Evolutionary conservation across 2,888 invertebrate species (phyloP), one percentile per base, ranked within the genome.

Genomic region (Dryadula phaetusa): DNA sequence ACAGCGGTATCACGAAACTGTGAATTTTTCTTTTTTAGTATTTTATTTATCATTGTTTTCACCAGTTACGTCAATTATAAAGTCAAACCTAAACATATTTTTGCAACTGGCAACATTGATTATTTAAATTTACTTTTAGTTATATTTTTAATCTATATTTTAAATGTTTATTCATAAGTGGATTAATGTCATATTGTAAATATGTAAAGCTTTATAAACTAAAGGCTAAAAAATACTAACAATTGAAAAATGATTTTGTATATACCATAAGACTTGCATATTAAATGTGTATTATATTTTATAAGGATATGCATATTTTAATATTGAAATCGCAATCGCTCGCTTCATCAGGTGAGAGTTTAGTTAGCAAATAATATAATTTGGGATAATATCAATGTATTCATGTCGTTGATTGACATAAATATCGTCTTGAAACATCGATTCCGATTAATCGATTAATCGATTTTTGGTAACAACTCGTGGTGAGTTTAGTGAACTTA

Each of bases 351-450:
- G 18, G 54, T 54, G 54, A 18, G 34, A 14, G 54, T 22, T 20
- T 56, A 56, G 54, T 37, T 56, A 56, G 54, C 37, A 37, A 54
- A 54, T 40, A 20, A 40, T 40, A 56, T 56, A 40, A 56, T 22
- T 56, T 56, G 56, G 37, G 56, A 56, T 54, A 54, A 7, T 56
- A 40, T 56, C 56, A 56, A 40, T 56, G 40, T 22, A 22, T 40
- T 8, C 16, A 53, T 53, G 53, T 34, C 53, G 16, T 18, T 18
- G 18, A 53, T 34, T 53, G 18, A 44, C 20, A 22, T 10, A 37
- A 54, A 40, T 16, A n/a, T 7, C 16, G 8, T 32, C 16, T 32
- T 49, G 34, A 34, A 7, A 37, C 22, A 16, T 49, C 7, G 20
- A 56, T 52, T 14, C 40, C 18, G 18, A 54, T 8, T n/a, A 6